Conservation (phyloP, 2,797 vertebrate species). For the Poecilia wingei region DNA sequence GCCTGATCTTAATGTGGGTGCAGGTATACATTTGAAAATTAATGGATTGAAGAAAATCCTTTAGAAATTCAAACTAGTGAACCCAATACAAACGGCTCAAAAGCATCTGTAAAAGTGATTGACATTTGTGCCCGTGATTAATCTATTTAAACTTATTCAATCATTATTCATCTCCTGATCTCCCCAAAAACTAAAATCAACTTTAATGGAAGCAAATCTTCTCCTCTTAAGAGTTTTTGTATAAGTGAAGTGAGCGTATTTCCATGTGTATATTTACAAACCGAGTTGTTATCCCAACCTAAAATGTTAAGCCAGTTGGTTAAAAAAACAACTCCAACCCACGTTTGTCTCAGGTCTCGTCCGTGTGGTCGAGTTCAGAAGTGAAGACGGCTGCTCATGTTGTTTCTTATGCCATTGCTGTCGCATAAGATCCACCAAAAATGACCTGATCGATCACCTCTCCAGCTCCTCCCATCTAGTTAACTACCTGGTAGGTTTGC, state of each 20-base stretch:
- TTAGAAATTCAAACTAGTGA: not conserved
- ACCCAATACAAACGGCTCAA: not conserved
- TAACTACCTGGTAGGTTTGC: constrained; percentile 72
- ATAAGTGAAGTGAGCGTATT: not conserved
- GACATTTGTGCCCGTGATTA: not conserved
- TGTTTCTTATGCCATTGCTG: constrained; percentile 79
- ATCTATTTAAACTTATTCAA: not conserved
- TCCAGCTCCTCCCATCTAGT: constrained; percentile 59
- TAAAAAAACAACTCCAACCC: not conserved
- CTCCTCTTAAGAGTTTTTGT: not conserved
- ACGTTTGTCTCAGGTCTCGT: constrained; percentile 65
- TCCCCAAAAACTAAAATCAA: not conserved
- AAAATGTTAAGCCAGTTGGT: not conserved
- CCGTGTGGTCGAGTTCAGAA: constrained; percentile 64
- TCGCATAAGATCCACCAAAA: constrained; percentile 55
- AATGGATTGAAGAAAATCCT: not conserved
- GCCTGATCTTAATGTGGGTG: not conserved
- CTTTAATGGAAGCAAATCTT: not conserved
- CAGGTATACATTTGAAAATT: not conserved
- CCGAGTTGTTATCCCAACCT: not conserved
- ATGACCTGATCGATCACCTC: constrained; percentile 65
- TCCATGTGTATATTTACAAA: not conserved
- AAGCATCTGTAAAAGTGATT: not conserved
- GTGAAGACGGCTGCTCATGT: constrained; percentile 47
- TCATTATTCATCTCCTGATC: not conserved